Conservation (phyloP, 2,888 invertebrate species). For the Minunthozetes semirufus region DNA sequence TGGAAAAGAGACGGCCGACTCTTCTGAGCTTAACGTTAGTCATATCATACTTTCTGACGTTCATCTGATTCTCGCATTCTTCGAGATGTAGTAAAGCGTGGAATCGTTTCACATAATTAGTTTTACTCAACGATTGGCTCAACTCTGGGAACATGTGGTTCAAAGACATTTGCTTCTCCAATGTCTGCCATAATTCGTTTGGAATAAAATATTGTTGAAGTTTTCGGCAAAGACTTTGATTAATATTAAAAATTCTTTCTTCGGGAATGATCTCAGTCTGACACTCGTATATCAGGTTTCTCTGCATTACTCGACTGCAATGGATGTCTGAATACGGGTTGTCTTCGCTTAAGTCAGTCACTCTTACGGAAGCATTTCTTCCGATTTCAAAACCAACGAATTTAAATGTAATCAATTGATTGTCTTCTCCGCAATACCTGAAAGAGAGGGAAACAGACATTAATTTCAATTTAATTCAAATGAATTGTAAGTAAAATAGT, state of each 20-base stretch:
- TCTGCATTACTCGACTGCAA: too few relatives aligned
- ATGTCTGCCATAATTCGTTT: not conserved
- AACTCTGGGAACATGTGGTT: not conserved
- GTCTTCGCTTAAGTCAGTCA: not conserved
- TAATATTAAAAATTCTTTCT: not conserved
- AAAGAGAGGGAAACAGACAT: too few relatives aligned
- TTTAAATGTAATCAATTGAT: not conserved
- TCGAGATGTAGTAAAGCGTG: constrained; percentile 40
- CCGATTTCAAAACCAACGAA: not conserved
- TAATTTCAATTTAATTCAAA: too few relatives aligned
- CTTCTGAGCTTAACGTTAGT: constrained; percentile 34
- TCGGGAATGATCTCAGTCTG: not conserved
- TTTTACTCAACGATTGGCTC: constrained; percentile 31
- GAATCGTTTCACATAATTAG: constrained; percentile 39
- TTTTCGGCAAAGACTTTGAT: not conserved
- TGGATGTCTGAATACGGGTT: too few relatives aligned
- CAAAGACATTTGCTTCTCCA: not conserved
- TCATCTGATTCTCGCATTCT: constrained; percentile 39
- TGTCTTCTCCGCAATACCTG: not conserved
- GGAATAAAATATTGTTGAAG: not conserved
- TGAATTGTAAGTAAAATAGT: not conserved
- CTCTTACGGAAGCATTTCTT: not conserved
- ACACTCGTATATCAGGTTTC: not conserved
- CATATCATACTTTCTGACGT: constrained; percentile 40
- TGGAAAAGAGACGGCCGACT: constrained; percentile 40